Base-by-base conservation (phyloP, 2,888 invertebrate genomes). In the Acanthacorydalis orientalis region DNA sequence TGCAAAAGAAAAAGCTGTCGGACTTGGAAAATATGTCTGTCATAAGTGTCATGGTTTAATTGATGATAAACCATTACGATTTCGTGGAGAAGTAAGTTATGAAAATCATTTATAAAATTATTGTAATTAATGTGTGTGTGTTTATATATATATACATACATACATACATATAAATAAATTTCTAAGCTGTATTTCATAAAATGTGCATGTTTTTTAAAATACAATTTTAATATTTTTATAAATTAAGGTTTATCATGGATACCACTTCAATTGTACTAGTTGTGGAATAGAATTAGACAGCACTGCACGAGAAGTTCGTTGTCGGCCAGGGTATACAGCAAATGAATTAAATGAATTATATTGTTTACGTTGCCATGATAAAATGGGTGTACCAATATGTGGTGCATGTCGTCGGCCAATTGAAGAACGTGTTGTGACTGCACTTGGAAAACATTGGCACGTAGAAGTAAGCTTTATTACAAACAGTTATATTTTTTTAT, bases 361-460 rank as follows among this genome's bases (percentile, higher is more conserved):
- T 68, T 98, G 98, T 63, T 75, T 98, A 54, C 80, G 97, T 47
- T 98, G 97, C 63, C 96, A 97, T 62, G 97, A 97, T 67, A 96
- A 97, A 72, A 97, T 98, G 96, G 97, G 97, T 31, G 95, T 99
- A 53, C 97, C 98, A n/a, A 98, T 99, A 57, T 99, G 98, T 66
- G 98, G 97, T 32, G 98, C 98, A 46, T 98, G 98, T 64, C 84
- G 97, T 46, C 83, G 97, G 31, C 98, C 98, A 1, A 97, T 98
- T 55, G 98, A 99, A 66, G 98, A 98, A 65, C 76, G 98, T 50
- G 95, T 99, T 31, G 96, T 98, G 9, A 97, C 97, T 33, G 98
- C 98, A 10, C 72, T 98, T 31, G 98, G 95, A 31, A 96, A 96
- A 68, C 90, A 95, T 63, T 96, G 95, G 95, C 96, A 97, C 65